Evolutionary conservation across 2,797 vertebrate genomes (phyloP).

Genomic region (Spinibarbus caldwelli): DNA sequence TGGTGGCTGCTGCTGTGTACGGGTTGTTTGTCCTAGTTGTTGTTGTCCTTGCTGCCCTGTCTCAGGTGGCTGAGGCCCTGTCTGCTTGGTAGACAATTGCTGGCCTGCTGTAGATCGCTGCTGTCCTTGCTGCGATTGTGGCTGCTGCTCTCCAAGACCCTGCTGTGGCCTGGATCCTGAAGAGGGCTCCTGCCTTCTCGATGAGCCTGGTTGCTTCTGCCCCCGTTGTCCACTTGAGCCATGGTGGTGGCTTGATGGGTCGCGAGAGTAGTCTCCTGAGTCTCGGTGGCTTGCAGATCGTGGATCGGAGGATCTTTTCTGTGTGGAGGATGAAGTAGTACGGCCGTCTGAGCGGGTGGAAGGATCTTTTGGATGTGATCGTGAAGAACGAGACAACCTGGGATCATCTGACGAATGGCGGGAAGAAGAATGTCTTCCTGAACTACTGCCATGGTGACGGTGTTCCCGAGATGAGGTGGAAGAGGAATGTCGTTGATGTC

Average conservation of each 20-base stretch:
- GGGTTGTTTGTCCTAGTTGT: slow-evolving; percentile 52
- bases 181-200: slow-evolving; percentile 77
- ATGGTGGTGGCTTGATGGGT: slow-evolving; percentile 84
- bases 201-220: slow-evolving; percentile 78
- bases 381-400: slow-evolving; percentile 84
- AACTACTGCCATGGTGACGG: slow-evolving; percentile 87
- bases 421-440: slow-evolving; percentile 87
- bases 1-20: slow-evolving; percentile 59
- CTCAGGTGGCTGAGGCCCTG: slow-evolving; percentile 73
- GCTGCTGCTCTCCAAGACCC: slow-evolving; percentile 67
- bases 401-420: slow-evolving; percentile 88
- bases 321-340: slow-evolving; percentile 76
- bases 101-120: slow-evolving; percentile 70
- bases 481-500: slow-evolving; percentile 82
- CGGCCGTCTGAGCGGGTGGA: slow-evolving; percentile 84
- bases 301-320: slow-evolving; percentile 85
- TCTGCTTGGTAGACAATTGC: slow-evolving; percentile 70
- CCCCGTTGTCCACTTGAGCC: slow-evolving; percentile 82
- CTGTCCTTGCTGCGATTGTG: slow-evolving; percentile 70
- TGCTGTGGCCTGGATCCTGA: slow-evolving; percentile 73
- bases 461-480: slow-evolving; percentile 87
- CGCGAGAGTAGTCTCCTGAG: slow-evolving; percentile 86
- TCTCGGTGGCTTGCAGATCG: slow-evolving; percentile 82
- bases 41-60: slow-evolving; percentile 60
- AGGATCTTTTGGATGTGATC: slow-evolving; percentile 88